Conservation (phyloP, 2,888 invertebrate genomes). For the Drosophila histrio region DNA sequence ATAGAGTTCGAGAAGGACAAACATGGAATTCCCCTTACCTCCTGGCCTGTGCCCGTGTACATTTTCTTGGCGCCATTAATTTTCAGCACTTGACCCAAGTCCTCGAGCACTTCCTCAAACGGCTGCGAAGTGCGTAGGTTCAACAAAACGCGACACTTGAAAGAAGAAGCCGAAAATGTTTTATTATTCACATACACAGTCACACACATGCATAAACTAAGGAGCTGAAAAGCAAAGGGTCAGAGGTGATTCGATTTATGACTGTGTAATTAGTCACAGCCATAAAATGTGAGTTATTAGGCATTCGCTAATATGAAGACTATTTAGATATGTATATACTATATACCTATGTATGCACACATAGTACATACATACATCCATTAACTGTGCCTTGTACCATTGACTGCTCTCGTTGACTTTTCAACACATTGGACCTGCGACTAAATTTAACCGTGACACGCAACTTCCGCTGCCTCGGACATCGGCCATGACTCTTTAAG, state of each 20-base stretch:
- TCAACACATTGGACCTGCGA: slow-evolving; percentile 64
- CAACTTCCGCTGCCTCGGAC: slow-evolving; percentile 67
- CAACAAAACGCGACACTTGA: slow-evolving; percentile 93
- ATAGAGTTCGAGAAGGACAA: slow-evolving; percentile 21
- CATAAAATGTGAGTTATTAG: slow-evolving; percentile 57
- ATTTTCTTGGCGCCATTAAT: slow-evolving; percentile 95
- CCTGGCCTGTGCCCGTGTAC: slow-evolving; percentile 96
- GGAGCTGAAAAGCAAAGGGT: slow-evolving; percentile 19
- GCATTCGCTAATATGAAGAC: slow-evolving; percentile 14
- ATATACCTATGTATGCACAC: not conserved
- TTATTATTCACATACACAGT: not conserved
- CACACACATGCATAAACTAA: slow-evolving; percentile 18
- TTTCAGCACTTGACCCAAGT: slow-evolving; percentile 96
- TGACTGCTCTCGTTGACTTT: slow-evolving; percentile 50
- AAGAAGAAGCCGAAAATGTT: slow-evolving; percentile 15
- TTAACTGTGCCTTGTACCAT: slow-evolving; percentile 15
- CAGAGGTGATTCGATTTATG: slow-evolving; percentile 43
- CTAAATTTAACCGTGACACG: slow-evolving; percentile 70
- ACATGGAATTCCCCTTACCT: slow-evolving; percentile 86
- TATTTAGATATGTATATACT: not conserved
- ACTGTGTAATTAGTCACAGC: slow-evolving; percentile 62
- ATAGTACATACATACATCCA: not conserved
- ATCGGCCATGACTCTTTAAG: slow-evolving; percentile 36
- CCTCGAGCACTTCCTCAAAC: slow-evolving; percentile 96
- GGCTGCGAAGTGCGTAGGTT: slow-evolving; percentile 96